Evolutionary conservation across 2,113 vertebrate species (phyloP), one percentile per base, ranked within the genome.

Genomic region (Tamias sibiricus): DNA sequence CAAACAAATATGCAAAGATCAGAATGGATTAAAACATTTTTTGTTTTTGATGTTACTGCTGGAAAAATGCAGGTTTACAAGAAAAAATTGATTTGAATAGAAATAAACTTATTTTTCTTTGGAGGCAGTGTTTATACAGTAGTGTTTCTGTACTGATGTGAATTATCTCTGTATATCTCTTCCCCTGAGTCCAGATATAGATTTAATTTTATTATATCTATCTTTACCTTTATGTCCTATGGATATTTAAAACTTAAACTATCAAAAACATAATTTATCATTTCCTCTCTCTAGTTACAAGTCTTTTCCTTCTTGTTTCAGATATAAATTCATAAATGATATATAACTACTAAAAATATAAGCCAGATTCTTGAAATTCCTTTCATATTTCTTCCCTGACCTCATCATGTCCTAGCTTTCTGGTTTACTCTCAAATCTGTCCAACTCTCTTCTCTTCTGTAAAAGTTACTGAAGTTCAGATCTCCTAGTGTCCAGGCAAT

Each of bases 221-320:
- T 40, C 14, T 92, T 8, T 10, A 90, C 14, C 4, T 79, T 5
- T 54, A 30, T 59, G 1, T 68, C 1, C 11, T 35, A 74, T 11
- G 72, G 47, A 57, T 64, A 91, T 72, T 69, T 97, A 37, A 71
- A 76, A 86, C 10, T 80, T 74, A 81, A 74, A 66, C 10, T 75
- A 86, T 68, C 5, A 89, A 66, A 94, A 90, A 0, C 11, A 64
- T 19, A 93, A 17, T 75, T 35, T 3, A 84, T 30, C 1, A 40
- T 54, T 96, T 90, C 4, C 8, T 6, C 13, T 84, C 6, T 76
- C 0, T 7, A 26, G 14, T 66, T 6, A 9, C 19, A 92, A 90
- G 72, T 1, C 0, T 47, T 52, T 0, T 62, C 2, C 2, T 47
- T 8, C 12, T 90, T 66, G 6, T 24, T 94, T 92, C 26, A 91